Percentiles rank a stretch among this genome's conserved stretches.
These are phyloP conservation scores for human DNA, from an alignment of 2,113 vertebrate genomes.

Conservation along the genomic window GRCh38 chr15:50823001-50823500, in stretches of 20 bases:
- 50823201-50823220: not conserved
- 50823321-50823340: not conserved
- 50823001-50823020: constrained; percentile 67
- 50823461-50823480: not conserved
- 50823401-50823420: not conserved
- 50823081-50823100: constrained; percentile 67
- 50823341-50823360: not conserved
- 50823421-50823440: constrained; percentile 2
- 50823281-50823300: not conserved
- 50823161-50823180: not conserved
- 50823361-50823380: not conserved
- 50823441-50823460: not conserved
- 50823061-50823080: constrained; percentile 68
- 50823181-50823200: constrained; percentile 23
- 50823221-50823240: not conserved
- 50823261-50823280: not conserved
- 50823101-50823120: constrained; percentile 63
- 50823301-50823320: not conserved
- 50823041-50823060: constrained; percentile 71
- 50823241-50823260: not conserved
- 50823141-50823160: constrained; percentile 24
- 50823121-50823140: constrained; percentile 50
- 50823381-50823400: not conserved
- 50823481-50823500: not conserved
- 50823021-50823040: constrained; percentile 66